Base-by-base conservation (phyloP, 2,797 vertebrate genomes). In the Takifugu rubripes region DNA sequence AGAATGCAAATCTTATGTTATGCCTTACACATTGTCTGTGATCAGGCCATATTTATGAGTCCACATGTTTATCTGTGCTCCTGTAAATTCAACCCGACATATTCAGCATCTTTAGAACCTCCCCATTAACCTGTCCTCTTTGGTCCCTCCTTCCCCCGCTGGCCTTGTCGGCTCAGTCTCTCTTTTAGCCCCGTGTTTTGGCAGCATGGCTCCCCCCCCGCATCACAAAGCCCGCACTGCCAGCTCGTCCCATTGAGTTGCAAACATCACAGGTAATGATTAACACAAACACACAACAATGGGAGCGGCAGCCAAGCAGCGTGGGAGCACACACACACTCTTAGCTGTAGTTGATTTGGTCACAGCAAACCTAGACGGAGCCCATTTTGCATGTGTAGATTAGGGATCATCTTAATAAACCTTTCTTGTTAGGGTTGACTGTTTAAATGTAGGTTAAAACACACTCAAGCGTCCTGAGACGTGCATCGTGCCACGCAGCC, bases 221-320 rank as follows among this genome's bases (percentile, higher is more conserved):
- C 88, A 90, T 90, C 78, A 91, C 89, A 92, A 90, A 89, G 85
- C 73, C 71, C 25, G 59, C 44, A 40, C 82, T 74, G 70, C 70
- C 73, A 64, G 75, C 78, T 84, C 58, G 64, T 67, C 61, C 72
- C 74, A 88, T 88, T 91, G 90, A 89, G 74, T 78, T 84, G 75
- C 57, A 66, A 78, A 80, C 68, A 70, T 78, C 56, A 56, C 78
- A 86, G 86, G 87, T 90, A 91, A 92, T 91, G 81, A 92, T 92
- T 91, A 92, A 90, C 89, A 85, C 83, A 84, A 87, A 83, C 86
- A 84, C 56, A 52, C 78, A 79, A 91, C 89, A 92, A 90, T 87
- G 66, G 77, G 55, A 70, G 66, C 64, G 59, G 59, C 29, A 54
- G 44, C 64, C 60, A 51, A 56, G 47, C 64, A 61, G 85, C 25